phyloP scores from a whole-genome alignment of 2,888 invertebrate species.

The Erannis defoliaria region DNA sequence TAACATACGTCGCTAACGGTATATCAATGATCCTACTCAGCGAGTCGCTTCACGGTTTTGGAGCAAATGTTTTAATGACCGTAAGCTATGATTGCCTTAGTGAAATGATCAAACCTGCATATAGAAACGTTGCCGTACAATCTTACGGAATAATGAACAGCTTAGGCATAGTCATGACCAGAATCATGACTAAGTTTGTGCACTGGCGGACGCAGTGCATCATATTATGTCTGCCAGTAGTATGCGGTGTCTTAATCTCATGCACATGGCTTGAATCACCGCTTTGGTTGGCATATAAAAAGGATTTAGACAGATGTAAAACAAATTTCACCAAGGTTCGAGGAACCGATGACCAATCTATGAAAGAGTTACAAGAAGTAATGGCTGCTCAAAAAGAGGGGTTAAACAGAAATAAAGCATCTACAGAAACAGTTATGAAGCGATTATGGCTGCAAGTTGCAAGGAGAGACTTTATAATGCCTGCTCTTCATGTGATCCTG shows the following conservation, averaged over 20 bases:
- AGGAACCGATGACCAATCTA: background rate
- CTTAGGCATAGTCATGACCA: background rate
- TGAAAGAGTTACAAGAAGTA: conserved; percentile 2
- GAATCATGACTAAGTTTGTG: background rate
- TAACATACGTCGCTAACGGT: conserved; percentile 8
- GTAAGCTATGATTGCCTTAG: conserved; percentile 1
- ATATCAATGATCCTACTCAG: conserved; percentile 4
- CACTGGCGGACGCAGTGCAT: background rate
- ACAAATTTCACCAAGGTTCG: conserved; percentile 14
- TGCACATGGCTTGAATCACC: conserved; percentile 5
- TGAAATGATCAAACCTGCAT: conserved; percentile 19
- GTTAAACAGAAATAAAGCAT: background rate
- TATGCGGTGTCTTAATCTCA: background rate
- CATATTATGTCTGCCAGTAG: conserved; percentile 22
- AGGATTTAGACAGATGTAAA: background rate
- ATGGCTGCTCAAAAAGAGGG: background rate
- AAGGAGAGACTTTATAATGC: conserved; percentile 34
- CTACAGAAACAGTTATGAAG: background rate
- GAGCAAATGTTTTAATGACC: background rate
- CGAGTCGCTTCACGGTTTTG: conserved; percentile 19
- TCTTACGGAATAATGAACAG: background rate
- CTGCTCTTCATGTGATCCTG: conserved; percentile 34
- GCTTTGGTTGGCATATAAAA: conserved; percentile 11
- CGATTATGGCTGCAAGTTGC: conserved; percentile 10
- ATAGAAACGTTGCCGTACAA: conserved; percentile 5